Base-by-base conservation (phyloP, 1,140 invertebrate genomes). In the Drosophila neocordata region DNA sequence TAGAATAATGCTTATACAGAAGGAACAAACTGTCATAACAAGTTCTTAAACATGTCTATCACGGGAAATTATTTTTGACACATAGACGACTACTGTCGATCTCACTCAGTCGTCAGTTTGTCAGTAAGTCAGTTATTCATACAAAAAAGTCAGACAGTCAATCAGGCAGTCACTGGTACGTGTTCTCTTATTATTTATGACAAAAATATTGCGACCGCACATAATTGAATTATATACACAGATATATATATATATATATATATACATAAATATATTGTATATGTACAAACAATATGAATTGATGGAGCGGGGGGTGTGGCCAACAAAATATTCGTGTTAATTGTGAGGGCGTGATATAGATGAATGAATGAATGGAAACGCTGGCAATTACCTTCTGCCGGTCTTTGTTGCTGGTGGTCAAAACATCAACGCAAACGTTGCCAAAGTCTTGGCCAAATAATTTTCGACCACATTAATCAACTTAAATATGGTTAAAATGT, bases 301-400 rank as follows among this genome's bases (percentile, higher is more conserved):
- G 38, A 41, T 18, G 34, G 61, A 20, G 56, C 68, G 73, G 20
- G 56, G 76, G 73, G 77, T 76, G 80, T 71, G 81, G 63, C 60
- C 35, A 48, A 44, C 57, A 51, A 20, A 77, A 51, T 66, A 44
- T 81, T 58, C 75, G 83, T 63, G 78, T 88, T 87, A 87, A 87
- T 87, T 87, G 75, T 70, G 71, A 63, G 83, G 82, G 83, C 82
- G 82, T 87, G 82, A 82, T 88, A 57, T 88, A 88, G 82, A 87
- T 87, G 82, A 87, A 87, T 87, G 68, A 74, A 44, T 31, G 27
- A 31, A 31, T 60, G 37, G 60, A 63, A 52, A 24, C 55, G 41
- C 41, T 65, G 75, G 82, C 55, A 79, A 57, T 68, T 44, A 20
- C 15, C 2, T 12, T 13, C 2, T 31, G 52, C 9, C 18, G 52